Percentiles rank a stretch among this genome's conserved stretches.
These are phyloP conservation scores for Zophobas atratus DNA, from an alignment of 1,140 invertebrate genomes.

Conservation along the genomic window DNA sequence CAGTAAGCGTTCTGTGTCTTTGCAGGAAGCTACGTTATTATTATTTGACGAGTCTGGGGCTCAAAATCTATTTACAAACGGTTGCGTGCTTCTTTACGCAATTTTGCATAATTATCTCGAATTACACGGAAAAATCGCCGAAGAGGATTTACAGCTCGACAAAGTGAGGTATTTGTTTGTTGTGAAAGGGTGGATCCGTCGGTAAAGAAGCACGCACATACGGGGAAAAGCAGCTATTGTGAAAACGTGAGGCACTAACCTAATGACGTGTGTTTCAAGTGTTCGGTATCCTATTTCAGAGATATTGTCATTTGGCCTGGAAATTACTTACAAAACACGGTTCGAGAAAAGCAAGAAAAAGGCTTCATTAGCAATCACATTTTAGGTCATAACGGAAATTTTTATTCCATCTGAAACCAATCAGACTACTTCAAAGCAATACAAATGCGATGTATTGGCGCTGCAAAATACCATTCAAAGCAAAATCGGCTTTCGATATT, in stretches of 20 bases:
- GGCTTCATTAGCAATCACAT: constrained; percentile 29
- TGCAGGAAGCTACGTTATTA: constrained; percentile 44
- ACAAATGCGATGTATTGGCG: constrained; percentile 5
- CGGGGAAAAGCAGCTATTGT: constrained; percentile 49
- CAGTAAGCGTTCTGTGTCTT: constrained; percentile 45
- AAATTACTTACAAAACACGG: constrained; percentile 26
- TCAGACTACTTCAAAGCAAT: constrained; percentile 29
- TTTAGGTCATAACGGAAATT: constrained; percentile 24
- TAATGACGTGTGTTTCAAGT: constrained; percentile 45
- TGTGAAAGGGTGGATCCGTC: constrained; percentile 33
- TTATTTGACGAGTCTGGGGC: constrained; percentile 42
- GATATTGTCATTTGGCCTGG: constrained; percentile 48
- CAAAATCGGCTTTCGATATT: constrained; percentile 28
- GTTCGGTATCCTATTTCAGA: constrained; percentile 42
- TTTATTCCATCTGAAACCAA: constrained; percentile 16
- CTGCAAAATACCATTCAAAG: constrained; percentile 3
- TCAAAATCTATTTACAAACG: constrained; percentile 51
- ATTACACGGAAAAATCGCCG: not conserved
- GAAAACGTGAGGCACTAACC: constrained; percentile 52
- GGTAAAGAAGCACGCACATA: constrained; percentile 54
- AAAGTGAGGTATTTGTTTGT: constrained; percentile 27
- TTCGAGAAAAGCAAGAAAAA: constrained; percentile 19
- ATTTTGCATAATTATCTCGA: constrained; percentile 21
- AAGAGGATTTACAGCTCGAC: no score
- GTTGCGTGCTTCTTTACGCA: constrained; percentile 52